These are phyloP conservation scores for Mobula birostris DNA, from an alignment of 2,113 vertebrate species.

Conservation along the genomic window DNA sequence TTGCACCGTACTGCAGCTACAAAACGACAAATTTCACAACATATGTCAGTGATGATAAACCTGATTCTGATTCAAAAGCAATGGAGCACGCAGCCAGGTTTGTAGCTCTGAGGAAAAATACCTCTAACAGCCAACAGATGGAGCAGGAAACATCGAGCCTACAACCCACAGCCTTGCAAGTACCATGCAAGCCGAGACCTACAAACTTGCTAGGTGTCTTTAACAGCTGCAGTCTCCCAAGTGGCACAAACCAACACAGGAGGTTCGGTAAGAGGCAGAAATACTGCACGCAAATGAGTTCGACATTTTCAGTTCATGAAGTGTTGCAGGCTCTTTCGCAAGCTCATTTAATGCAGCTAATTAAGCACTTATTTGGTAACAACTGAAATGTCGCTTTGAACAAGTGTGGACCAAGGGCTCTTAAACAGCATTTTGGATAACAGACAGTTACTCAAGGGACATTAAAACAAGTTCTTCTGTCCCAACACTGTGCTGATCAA, in stretches of 20 bases:
- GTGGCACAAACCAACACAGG: neutral
- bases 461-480: no score
- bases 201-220: neutral
- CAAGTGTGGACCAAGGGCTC: neutral
- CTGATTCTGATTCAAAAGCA: neutral
- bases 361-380: neutral
- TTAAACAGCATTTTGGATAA: neutral
- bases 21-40: no score
- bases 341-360: neutral
- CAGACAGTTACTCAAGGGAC: neutral
- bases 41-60: no score
- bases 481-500: no score
- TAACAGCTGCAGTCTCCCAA: neutral
- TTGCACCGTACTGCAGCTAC: no score
- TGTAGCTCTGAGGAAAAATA: neutral
- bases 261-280: neutral
- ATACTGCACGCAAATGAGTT: neutral
- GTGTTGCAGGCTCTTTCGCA: neutral
- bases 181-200: neutral
- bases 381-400: neutral
- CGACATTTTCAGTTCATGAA: neutral
- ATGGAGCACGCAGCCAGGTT: neutral
- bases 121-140: neutral
- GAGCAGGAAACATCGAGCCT: neutral
- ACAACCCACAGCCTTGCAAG: neutral